Base-by-base conservation (phyloP, 2,888 invertebrate species). In the Aspidiotus destructor region DNA sequence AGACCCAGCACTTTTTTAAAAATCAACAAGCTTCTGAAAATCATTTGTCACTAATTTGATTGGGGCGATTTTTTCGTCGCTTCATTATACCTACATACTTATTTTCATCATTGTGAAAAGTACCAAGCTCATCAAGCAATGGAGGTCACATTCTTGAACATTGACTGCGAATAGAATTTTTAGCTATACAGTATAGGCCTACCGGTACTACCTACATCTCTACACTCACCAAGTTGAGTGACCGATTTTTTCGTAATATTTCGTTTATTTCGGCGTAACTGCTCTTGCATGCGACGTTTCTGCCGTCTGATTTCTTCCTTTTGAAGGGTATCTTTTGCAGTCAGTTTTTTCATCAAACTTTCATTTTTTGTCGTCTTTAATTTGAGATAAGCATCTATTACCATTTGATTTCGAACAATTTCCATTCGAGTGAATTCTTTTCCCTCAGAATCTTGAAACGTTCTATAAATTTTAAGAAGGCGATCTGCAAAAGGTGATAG, bases 241-340 rank as follows among this genome's bases (percentile, higher is more conserved):
- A 16, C 58, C 1, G 58, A 58, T 2, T 87, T 89, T 9, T 89
- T 83, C 76, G 91, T 94, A 77, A 95, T 93, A 78, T 96, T 96
- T 58, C 96, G 83, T 77, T 96, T 96, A 71, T 97, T 92, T 74
- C 98, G 83, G 67, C 98, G 81, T 71, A 98, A 77, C 80, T 98
- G 97, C 77, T 99, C 98, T 80, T 99, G 98, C 73, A 96, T 89
- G 63, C 94, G 84, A 60, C 98, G 83, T 77, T 97, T 95, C 76
- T 99, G 97, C 55, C 95, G 84, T 76, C 98, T 94, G 92, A 96
- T 95, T 77, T 98, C 97, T 73, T 98, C 97, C 76, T 98, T 97
- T 77, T 95, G 82, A 0, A 95, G 91, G 9, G 97, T 28, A 28
- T 28, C 28, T 28, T 28, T 28, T 28, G 28, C 28, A 28, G 28